Base-by-base conservation (phyloP, 2,888 invertebrate species). In the Scelioninae gen. 1 region DNA sequence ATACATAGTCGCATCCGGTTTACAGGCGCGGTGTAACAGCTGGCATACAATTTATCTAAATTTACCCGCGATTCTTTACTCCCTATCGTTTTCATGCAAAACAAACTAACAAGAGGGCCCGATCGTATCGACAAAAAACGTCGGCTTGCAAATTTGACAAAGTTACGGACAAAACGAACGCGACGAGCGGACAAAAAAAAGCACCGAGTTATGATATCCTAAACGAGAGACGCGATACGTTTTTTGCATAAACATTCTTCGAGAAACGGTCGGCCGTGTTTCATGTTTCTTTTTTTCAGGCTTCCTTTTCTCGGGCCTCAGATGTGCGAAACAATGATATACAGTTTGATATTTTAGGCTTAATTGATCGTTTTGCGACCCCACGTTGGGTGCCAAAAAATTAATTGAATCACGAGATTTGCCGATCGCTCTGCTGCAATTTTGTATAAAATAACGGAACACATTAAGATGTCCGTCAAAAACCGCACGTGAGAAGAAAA, bases 111-210 rank as follows among this genome's bases (percentile, higher is more conserved):
- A 47, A 66, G 56, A 43, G 56, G 51, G 40, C 49, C 62, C 75
- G 65, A 78, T 82, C 69, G 82, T 29, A 51, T 65, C 63, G 63
- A 13, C 82, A 77, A 82, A 82, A 82, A 82, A 82, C 75, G 72
- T 66, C 76, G 81, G 83, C 82, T 76, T 58, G 79, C 80, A 83
- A 86, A 85, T 85, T 84, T 82, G 80, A 71, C 81, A 83, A 82
- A 86, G 62, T 78, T 75, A 56, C 81, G 49, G 38, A 31, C 69
- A 58, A 76, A 81, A 76, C 69, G 56, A 53, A 34, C 32, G n/a
- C n/a, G n/a, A n/a, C n/a, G n/a, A n/a, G n/a, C n/a, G n/a, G n/a
- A n/a, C n/a, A n/a, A n/a, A n/a, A n/a, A n/a, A n/a, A n/a, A n/a
- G n/a, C n/a, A n/a, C n/a, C n/a, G n/a, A n/a, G n/a, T n/a, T n/a